phyloP scores from a whole-genome alignment of 2,888 invertebrate genomes.

The Heliconius hortense region DNA sequence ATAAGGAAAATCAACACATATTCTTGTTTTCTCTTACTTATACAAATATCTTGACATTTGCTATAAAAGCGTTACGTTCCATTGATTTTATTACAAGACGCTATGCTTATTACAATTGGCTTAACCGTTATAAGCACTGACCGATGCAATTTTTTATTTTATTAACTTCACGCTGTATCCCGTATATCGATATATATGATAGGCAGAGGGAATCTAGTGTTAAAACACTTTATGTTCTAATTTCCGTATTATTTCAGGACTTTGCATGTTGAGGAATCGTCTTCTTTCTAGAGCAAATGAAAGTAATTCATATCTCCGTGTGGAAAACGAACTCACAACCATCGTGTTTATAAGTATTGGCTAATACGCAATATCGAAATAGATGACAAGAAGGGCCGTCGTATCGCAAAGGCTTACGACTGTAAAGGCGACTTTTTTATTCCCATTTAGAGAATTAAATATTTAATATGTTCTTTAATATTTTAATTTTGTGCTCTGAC shows the following conservation, averaged over 20 bases:
- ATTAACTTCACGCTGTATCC: background rate
- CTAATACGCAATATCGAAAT: no score
- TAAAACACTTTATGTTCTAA: background rate
- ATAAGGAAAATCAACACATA: background rate
- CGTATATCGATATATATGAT: background rate
- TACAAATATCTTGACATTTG: background rate
- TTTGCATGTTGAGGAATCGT: no score
- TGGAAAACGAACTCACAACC: no score
- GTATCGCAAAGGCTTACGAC: no score
- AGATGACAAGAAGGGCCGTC: no score
- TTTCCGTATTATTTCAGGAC: background rate
- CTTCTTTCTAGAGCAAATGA: background rate
- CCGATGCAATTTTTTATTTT: slow-evolving; percentile 26
- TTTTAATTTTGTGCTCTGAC: background rate
- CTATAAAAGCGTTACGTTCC: background rate
- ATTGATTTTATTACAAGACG: slow-evolving; percentile 14
- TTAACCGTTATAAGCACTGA: slow-evolving; percentile 35
- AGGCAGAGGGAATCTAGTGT: background rate
- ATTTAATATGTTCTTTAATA: background rate
- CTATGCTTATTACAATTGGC: slow-evolving; percentile 22
- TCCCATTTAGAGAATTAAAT: background rate
- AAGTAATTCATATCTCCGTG: no score
- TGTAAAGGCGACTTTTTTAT: background rate
- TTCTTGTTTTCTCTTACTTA: background rate
- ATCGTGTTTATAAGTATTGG: no score